phyloP scores from a whole-genome alignment of 2,113 vertebrate species.

The Probosciger aterrimus region DNA sequence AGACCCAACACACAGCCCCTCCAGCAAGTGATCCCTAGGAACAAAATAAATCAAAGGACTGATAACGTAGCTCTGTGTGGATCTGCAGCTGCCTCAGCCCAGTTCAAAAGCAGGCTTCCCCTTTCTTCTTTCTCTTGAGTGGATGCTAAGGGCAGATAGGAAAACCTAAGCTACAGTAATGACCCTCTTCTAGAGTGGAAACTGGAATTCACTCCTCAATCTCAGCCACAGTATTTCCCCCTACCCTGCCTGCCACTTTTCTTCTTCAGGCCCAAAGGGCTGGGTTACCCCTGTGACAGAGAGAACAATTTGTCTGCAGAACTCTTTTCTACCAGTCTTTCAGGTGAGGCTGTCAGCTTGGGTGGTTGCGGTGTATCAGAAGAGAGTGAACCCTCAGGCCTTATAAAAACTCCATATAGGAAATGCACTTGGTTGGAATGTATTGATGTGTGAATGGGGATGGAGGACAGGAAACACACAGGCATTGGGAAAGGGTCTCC shows the following conservation, averaged over 20 bases:
- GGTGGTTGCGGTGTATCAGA: not conserved
- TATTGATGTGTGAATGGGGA: not conserved
- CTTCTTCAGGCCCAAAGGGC: not conserved
- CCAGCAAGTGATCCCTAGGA: not conserved
- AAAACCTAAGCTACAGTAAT: not conserved
- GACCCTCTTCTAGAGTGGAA: not conserved
- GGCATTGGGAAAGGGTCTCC: not conserved
- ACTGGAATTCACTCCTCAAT: not conserved
- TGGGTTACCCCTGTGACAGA: not conserved
- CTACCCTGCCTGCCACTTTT: not conserved
- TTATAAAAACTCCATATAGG: not conserved
- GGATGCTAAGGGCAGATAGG: not conserved
- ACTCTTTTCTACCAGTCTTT: not conserved
- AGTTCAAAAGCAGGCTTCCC: not conserved
- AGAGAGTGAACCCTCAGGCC: not conserved
- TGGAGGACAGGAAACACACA: accelerated
- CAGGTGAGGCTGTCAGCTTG: not conserved
- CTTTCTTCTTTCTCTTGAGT: not conserved
- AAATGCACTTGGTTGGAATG: not conserved
- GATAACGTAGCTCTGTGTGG: not conserved
- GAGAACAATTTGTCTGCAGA: not conserved
- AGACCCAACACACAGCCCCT: not conserved
- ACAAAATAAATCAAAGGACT: not conserved
- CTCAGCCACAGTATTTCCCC: not conserved
- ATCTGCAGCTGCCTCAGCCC: not conserved